A percentile compares a stretch with the other conserved stretches of the same genome.
Conservation (phyloP, 2,888 invertebrate genomes). For the Pimpla rufipes region DNA sequence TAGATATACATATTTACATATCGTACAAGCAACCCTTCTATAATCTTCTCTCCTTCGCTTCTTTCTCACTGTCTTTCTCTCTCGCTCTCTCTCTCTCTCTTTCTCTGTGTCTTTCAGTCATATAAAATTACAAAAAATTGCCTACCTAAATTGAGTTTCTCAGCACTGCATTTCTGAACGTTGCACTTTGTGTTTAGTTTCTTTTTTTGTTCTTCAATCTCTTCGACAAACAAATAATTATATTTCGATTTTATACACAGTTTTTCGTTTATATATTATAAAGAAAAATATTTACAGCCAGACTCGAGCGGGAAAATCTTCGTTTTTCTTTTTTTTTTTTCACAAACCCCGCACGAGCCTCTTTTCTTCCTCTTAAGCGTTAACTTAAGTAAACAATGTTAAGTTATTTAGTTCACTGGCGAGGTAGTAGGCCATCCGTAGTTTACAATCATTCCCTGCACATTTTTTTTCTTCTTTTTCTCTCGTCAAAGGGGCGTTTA, state of each 20-base stretch:
- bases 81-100: slow-evolving; percentile 42
- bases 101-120: slow-evolving; percentile 79
- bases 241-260: slow-evolving; percentile 71
- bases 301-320: slow-evolving; percentile 63
- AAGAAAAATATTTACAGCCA: slow-evolving; percentile 73
- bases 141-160: slow-evolving; percentile 80
- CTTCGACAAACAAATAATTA: slow-evolving; percentile 67
- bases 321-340: slow-evolving; percentile 25
- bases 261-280: slow-evolving; percentile 61
- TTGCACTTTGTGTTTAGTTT: slow-evolving; percentile 60
- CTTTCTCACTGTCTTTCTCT: slow-evolving; percentile 49
- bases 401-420: slow-evolving; percentile 78
- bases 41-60: slow-evolving; percentile 50
- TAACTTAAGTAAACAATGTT: slow-evolving; percentile 76
- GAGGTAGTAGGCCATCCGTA: slow-evolving; percentile 80
- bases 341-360: slow-evolving; percentile 65
- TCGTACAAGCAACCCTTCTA: slow-evolving; percentile 81
- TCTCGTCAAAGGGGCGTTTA: slow-evolving; percentile 45
- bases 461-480: slow-evolving; percentile 17
- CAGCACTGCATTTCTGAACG: slow-evolving; percentile 69
- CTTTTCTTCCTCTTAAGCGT: slow-evolving; percentile 75
- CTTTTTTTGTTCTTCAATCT: slow-evolving; percentile 37
- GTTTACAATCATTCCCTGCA: slow-evolving; percentile 70
- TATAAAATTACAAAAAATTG: slow-evolving; percentile 85
- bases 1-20: slow-evolving; percentile 85